phyloP scores from a whole-genome alignment of 2,113 vertebrate genomes.

The Geococcyx californianus region DNA sequence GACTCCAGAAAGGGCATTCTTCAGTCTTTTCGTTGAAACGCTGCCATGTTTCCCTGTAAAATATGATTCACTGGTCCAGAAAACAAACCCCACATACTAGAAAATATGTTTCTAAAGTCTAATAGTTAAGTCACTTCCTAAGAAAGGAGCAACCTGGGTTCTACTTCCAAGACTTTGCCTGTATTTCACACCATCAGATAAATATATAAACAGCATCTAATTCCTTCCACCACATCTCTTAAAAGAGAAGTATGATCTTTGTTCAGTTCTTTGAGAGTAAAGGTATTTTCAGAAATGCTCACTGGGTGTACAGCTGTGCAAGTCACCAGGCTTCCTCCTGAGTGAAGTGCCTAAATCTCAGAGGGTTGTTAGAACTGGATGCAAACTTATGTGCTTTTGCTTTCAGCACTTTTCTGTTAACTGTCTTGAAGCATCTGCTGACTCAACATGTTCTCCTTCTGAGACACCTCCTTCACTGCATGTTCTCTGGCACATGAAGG shows the following conservation, averaged over 20 bases:
- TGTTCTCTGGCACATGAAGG: not conserved
- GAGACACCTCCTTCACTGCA: not conserved
- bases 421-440: not conserved
- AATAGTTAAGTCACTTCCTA: not conserved
- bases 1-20: not conserved
- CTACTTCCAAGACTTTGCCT: not conserved
- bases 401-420: not conserved
- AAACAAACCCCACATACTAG: not conserved
- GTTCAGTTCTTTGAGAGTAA: not conserved
- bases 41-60: not conserved
- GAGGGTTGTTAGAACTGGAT: not conserved
- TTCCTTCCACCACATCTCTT: not conserved
- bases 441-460: rapidly evolving
- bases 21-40: not conserved
- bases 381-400: not conserved
- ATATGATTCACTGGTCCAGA: not conserved
- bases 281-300: not conserved
- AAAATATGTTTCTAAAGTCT: not conserved
- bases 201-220: not conserved
- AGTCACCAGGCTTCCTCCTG: not conserved
- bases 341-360: not conserved
- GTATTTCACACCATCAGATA: not conserved
- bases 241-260: not conserved
- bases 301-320: not conserved
- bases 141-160: not conserved